Conservation (phyloP, 2,113 vertebrate genomes). For the Periophthalmodon schlosseri region DNA sequence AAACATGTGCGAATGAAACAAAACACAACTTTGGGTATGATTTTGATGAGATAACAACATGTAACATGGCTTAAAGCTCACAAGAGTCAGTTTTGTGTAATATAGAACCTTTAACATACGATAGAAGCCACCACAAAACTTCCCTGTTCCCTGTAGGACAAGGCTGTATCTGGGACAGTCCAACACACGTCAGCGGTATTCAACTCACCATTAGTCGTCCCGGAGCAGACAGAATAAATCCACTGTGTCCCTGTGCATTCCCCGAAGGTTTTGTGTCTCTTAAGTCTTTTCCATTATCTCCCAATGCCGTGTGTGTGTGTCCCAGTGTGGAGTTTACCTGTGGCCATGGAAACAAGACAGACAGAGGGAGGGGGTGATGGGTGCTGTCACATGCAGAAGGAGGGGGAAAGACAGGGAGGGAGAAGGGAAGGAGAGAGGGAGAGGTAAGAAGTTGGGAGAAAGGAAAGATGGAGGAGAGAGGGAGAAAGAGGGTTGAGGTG, state of each 20-base stretch:
- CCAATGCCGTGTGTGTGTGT: conserved; percentile 2
- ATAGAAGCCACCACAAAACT: background rate
- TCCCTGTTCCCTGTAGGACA: background rate
- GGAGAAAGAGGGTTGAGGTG: background rate
- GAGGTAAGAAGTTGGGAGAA: background rate
- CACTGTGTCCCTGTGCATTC: background rate
- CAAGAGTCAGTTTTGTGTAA: too few relatives aligned
- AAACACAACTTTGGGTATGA: too few relatives aligned
- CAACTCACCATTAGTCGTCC: conserved; percentile 36
- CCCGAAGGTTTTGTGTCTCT: conserved; percentile 12
- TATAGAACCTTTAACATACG: background rate
- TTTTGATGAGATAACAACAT: too few relatives aligned
- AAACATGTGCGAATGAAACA: too few relatives aligned
- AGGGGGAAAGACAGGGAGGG: background rate
- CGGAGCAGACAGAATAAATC: conserved; percentile 12
- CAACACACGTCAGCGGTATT: conserved; percentile 6
- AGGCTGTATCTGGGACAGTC: background rate
- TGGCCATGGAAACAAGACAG: conserved; percentile 66
- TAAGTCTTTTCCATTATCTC: conserved; percentile 18
- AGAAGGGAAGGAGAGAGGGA: background rate
- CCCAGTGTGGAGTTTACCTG: conserved; percentile 61
- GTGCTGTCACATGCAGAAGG: conserved; percentile 34
- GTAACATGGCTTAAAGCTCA: too few relatives aligned
- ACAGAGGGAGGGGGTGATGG: conserved; percentile 3
- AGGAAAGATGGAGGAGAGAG: conserved; percentile 7